Evolutionary conservation across 2,888 invertebrate species (phyloP), one percentile per base, ranked within the genome.

Genomic region (Conchocele bisecta): DNA sequence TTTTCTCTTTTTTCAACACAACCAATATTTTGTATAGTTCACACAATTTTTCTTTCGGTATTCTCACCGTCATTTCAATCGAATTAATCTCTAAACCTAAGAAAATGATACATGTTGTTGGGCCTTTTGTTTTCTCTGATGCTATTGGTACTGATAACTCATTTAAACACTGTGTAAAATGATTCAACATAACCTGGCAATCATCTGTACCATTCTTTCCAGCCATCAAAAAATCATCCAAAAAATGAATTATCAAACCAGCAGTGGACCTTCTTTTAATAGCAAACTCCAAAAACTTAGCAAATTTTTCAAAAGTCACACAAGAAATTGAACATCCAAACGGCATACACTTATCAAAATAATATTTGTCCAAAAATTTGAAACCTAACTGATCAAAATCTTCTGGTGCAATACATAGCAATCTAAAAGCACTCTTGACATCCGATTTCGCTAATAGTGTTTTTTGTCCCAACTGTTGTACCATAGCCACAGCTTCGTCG

Each of bases 371-470:
- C 7, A 57, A 24, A 44, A 75, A 56, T 26, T 51, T 51, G 29
- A 68, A 64, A 17, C 71, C 71, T 11, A 72, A 37, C 15, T 56
- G 31, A 13, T 67, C 61, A 53, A 67, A 72, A 63, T 61, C 67
- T 22, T 3, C 9, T 0, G 51, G 57, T 1, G 22, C 15, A 3
- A 72, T 51, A 7, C 57, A 67, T 20, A 73, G 24, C 4, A 68
- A 20, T 6, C 59, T 22, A 37, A 63, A 68, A 4, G 66, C 66
- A 15, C 26, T 37, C 31, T 65, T 54, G 9, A 65, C 44, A 48
- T 64, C 63, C 13, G 29, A 37, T 35, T 42, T 50, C 2, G 31
- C 51, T 20, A 53, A 20, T 0, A 50, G 7, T 7, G 41, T 41
- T 24, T 51, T 66, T 39, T n/a, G n/a, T 2, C 66, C 71, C 0